phyloP scores from a whole-genome alignment of 1,140 invertebrate species.

The Brachionus plicatilis region DNA sequence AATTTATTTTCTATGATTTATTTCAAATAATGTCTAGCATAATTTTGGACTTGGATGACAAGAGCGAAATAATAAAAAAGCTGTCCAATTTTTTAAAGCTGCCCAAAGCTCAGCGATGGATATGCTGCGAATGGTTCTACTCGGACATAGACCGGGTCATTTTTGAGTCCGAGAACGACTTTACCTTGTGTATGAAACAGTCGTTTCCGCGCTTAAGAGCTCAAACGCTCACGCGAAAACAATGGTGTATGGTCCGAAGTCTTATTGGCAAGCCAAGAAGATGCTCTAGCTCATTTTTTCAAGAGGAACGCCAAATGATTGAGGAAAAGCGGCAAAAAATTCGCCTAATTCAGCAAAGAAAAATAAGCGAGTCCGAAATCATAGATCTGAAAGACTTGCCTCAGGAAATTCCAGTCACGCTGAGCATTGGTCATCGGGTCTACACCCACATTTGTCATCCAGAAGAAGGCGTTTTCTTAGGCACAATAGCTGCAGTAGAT shows the following conservation, averaged over 20 bases:
- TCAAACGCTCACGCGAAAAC: conserved; percentile 73
- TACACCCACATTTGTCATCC: conserved; percentile 70
- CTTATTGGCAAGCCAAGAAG: conserved; percentile 92
- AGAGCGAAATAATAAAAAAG: conserved; percentile 51
- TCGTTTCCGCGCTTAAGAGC: conserved; percentile 86
- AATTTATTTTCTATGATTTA: not conserved
- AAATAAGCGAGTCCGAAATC: conserved; percentile 67
- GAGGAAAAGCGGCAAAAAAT: conserved; percentile 85
- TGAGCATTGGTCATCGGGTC: conserved; percentile 94
- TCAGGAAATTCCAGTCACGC: conserved; percentile 81
- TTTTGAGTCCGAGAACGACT: conserved; percentile 93
- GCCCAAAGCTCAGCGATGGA: conserved; percentile 97
- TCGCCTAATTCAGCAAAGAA: conserved; percentile 84
- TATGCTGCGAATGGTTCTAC: conserved; percentile 98
- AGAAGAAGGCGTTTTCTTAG: conserved; percentile 92
- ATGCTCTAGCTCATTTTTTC: conserved; percentile 75
- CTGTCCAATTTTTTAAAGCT: conserved; percentile 91
- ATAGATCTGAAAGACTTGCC: conserved; percentile 80
- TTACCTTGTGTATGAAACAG: conserved; percentile 85
- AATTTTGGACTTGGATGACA: not conserved
- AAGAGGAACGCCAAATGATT: conserved; percentile 82
- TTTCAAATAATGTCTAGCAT: not conserved
- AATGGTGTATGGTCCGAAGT: conserved; percentile 89
- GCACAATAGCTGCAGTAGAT: conserved; percentile 92
- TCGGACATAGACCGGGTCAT: conserved; percentile 91